A percentile compares a stretch with the other conserved stretches of the same genome.
These are phyloP conservation scores for Trissolcus brochymenae DNA, from an alignment of 2,888 invertebrate genomes.

Conservation along the genomic window DNA sequence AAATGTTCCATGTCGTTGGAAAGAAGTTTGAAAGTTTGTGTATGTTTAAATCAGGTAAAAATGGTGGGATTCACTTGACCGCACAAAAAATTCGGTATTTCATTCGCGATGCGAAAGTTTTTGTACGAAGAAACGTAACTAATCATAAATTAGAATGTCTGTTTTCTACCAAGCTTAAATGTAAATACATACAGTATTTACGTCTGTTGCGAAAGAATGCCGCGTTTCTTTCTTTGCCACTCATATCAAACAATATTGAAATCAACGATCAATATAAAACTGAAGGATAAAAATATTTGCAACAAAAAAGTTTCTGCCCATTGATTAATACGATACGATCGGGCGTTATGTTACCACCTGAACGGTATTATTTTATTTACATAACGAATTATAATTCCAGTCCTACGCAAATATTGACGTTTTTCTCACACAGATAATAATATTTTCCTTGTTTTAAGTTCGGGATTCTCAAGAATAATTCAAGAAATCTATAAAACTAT, in stretches of 20 bases:
- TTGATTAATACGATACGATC: background rate
- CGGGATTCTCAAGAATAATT: too few relatives aligned
- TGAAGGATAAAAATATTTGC: background rate
- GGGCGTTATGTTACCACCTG: background rate
- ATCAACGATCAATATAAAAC: conserved; percentile 5
- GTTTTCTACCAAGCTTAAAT: conserved; percentile 27
- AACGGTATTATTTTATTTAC: conserved; percentile 5
- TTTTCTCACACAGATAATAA: conserved; percentile 4
- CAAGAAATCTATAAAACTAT: too few relatives aligned
- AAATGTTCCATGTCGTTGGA: too few relatives aligned
- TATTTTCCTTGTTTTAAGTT: background rate
- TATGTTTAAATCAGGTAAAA: background rate
- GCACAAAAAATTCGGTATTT: conserved; percentile 2
- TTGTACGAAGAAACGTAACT: conserved; percentile 27
- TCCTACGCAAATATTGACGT: conserved; percentile 29
- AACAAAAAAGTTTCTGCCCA: background rate
- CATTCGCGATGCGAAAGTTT: conserved; percentile 31
- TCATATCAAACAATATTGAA: conserved; percentile 17
- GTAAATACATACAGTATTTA: conserved; percentile 26
- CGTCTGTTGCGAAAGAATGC: conserved; percentile 22
- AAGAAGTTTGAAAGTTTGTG: background rate
- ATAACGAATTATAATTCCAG: conserved; percentile 6
- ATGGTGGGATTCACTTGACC: background rate
- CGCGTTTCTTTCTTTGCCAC: conserved; percentile 1
- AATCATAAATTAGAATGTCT: conserved; percentile 47